Evolutionary conservation across 2,113 vertebrate species (phyloP).

Genomic region (Chaetorhynchus papuensis): DNA sequence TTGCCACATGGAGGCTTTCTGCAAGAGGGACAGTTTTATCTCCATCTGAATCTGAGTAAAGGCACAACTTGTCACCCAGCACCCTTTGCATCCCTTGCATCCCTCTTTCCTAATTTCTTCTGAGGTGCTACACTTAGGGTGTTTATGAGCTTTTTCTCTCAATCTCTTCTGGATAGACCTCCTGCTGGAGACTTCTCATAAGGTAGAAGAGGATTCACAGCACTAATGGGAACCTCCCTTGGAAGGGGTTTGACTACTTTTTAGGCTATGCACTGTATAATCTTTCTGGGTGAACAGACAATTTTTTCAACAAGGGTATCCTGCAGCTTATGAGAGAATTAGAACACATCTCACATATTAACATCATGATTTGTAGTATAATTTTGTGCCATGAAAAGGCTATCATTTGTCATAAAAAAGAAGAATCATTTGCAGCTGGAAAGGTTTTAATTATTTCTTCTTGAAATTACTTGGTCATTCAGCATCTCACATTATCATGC

Average conservation of each 20-base stretch:
- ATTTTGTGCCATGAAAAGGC: not conserved
- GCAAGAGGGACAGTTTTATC: not conserved
- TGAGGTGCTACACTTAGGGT: not conserved
- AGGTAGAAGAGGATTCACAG: not conserved
- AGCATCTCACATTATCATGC: not conserved
- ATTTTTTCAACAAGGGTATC: not conserved
- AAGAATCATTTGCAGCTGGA: not conserved
- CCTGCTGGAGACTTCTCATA: not conserved
- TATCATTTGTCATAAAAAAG: not conserved
- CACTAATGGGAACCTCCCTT: not conserved
- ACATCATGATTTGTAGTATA: not conserved
- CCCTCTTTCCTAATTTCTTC: not conserved
- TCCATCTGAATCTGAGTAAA: not conserved
- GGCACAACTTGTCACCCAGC: not conserved
- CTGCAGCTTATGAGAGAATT: not conserved
- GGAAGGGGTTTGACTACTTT: not conserved
- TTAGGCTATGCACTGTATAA: not conserved
- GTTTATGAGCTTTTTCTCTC: not conserved
- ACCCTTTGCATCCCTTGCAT: not conserved
- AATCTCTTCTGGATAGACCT: not conserved
- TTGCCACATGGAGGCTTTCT: not conserved
- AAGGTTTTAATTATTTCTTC: not conserved
- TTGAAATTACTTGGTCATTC: not conserved
- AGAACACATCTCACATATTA: not conserved
- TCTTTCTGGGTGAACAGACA: not conserved